Base-by-base conservation (phyloP, 2,797 vertebrate species). In the Tapirus indicus region DNA sequence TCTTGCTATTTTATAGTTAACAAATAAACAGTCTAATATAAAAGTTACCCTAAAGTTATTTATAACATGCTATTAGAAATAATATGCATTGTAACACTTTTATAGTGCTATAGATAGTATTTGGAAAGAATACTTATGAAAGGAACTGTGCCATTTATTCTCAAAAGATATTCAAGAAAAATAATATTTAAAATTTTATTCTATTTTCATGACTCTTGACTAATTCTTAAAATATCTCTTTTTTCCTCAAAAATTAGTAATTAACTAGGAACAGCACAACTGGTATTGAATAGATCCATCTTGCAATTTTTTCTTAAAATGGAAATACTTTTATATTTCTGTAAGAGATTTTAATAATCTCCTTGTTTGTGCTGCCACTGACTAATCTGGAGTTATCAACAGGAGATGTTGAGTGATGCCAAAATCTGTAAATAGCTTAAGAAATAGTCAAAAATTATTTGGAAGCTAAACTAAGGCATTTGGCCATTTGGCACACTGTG, bases 351-450 rank as follows among this genome's bases (percentile, higher is more conserved):
- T 93, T 95, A 87, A 96, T 94, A 93, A 84, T 95, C 13, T 98
- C 62, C 20, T 94, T 84, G 66, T 95, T 95, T 97, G 74, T 90
- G 68, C 88, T 93, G 32, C 23, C 87, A 35, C 72, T 96, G 32
- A 97, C 82, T 79, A 93, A 88, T 88, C 96, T 85, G 29, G 27
- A 38, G 5, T 91, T 96, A 96, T 96, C 75, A 91, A 94, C 85
- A 95, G 78, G 25, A 90, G 14, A 85, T 95, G 41, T 47, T 60
- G 32, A 97, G 21, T 91, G 35, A 96, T 23, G 25, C 7, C 20
- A 79, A 88, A 64, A 35, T 91, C 84, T 78, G 41, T 95, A 56
- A 96, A 68, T 17, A 97, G 23, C 75, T 14, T 72, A 96, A 80
- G 64, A 90, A 97, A 78, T 89, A 13, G 72, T 97, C 84, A 96